Base-by-base conservation (phyloP, 2,797 vertebrate species). In the Syndactyla subalaris region DNA sequence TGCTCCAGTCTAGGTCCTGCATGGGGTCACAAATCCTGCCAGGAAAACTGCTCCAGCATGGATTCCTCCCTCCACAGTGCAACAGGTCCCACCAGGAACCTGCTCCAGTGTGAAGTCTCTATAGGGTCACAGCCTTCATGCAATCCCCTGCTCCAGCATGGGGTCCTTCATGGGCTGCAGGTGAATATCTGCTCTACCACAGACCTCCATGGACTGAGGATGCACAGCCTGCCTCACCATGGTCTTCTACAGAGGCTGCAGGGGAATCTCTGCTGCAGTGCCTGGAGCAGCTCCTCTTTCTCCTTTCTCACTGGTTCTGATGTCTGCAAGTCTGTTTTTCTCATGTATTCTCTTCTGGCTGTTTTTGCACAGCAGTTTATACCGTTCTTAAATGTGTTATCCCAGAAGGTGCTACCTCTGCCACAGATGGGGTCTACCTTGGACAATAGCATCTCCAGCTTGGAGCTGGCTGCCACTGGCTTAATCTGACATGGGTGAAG, bases 21-120 rank as follows among this genome's bases (percentile, higher is more conserved):
- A 10, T 1, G 1, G 24, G 5, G 4, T n/a, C 13, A 41, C 12
- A 71, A 29, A 19, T 32, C 34, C 39, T 58, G 16, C 3, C 32
- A 73, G 34, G 4, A 34, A 67, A 51, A n/a, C 29, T 48, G 5
- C 9, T 55, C 26, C 34, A 54, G 5, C 1, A 0, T 9, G 12
- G 12, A 8, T 2, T 74, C 12, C 21, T 72, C 23, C 24, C n/a
- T 39, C 16, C 22, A 16, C 1, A 2, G 13, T 12, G 4, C 3
- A 49, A 7, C 23, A n/a, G 12, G 8, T 45, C 19, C 59, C 48
- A 17, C 18, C 38, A 43, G 22, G 9, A 58, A 1, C 12, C n/a
- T 68, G 9, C 9, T 72, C 38, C 34, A 54, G 5, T 1, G 0
- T 1, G 1, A 11, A 8, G 6, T 59, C 8, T 12, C 14, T 29